Evolutionary conservation across 2,888 invertebrate species (phyloP), one percentile per base, ranked within the genome.

Genomic region (Ichneumoninae sp.): DNA sequence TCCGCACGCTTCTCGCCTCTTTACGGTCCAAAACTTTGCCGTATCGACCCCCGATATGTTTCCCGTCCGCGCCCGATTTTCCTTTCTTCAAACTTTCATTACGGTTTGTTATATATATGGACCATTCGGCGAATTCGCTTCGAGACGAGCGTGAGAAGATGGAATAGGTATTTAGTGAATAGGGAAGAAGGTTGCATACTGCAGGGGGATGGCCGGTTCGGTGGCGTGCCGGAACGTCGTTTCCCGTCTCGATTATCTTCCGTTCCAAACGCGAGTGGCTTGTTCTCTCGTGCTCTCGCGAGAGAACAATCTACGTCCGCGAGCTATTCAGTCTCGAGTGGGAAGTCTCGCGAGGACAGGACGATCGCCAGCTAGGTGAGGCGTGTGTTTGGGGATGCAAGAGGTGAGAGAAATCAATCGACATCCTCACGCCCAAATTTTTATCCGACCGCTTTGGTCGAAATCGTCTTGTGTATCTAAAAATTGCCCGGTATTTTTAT

Each of bases 161-260:
- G 5, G 22, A 33, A 7, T 68, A 33, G 74, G 10, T 36, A 50
- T 68, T n/a, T 33, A 52, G 68, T 30, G 68, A 74, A 54, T 40
- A 71, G n/a, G 33, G 13, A 13, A 57, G 22, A 54, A 62, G 10
- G 44, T 52, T 19, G 60, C n/a, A 76, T 62, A 47, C 52, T 22
- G 68, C 16, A 57, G 22, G 44, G 74, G 66, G 16, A 66, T 80
- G 54, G 44, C 57, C 47, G 47, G 19, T 26, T 19, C 57, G 57
- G 62, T 82, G 50, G 68, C 78, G 57, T 82, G 77, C 52, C 72
- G 77, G 72, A 71, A 77, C 77, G 78, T 82, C 77, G 72, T 78
- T 78, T 77, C 60, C 50, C 82, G 50, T 82, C 40, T 62, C 62
- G 47, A 78, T 74, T 82, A 68, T 72, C 30, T 74, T 60, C 66